These are phyloP conservation scores for Lepus europaeus DNA, from an alignment of 2,113 vertebrate species.

Conservation along the genomic window DNA sequence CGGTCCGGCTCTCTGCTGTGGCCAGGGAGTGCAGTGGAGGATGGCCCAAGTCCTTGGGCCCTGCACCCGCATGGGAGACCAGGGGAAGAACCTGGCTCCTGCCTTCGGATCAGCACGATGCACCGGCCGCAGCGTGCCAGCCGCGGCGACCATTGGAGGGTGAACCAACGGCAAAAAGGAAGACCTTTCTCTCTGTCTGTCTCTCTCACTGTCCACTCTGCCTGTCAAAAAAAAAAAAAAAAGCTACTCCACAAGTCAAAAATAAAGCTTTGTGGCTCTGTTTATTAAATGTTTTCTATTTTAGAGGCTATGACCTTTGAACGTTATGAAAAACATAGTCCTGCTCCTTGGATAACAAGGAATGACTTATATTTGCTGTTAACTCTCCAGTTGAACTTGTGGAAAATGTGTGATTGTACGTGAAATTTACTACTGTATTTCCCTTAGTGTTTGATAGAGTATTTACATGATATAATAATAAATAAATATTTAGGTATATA, in stretches of 20 bases:
- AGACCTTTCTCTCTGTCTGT: no score
- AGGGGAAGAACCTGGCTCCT: no score
- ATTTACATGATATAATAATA: neutral
- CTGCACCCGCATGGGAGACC: no score
- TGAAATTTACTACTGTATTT: neutral
- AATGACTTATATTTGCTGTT: conserved; percentile 74
- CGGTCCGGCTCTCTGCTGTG: no score
- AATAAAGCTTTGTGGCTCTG: conserved; percentile 71
- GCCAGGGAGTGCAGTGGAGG: no score
- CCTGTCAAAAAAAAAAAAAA: neutral
- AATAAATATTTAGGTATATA: neutral
- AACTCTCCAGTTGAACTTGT: conserved; percentile 76
- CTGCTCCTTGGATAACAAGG: conserved; percentile 72
- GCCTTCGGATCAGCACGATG: no score
- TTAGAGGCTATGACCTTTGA: conserved; percentile 81
- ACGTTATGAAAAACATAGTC: conserved; percentile 72
- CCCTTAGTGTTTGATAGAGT: conserved; percentile 52
- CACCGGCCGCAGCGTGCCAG: no score
- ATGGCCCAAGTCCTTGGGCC: no score
- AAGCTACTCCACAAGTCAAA: conserved; percentile 69
- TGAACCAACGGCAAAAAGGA: no score
- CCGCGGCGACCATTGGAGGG: no score
- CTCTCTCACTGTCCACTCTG: no score
- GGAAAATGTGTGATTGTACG: conserved; percentile 60
- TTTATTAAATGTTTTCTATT: conserved; percentile 83